Percentiles rank a stretch among this genome's conserved stretches.
phyloP scores from a whole-genome alignment of 2,797 vertebrate genomes.

The Macrochelys suwanniensis region DNA sequence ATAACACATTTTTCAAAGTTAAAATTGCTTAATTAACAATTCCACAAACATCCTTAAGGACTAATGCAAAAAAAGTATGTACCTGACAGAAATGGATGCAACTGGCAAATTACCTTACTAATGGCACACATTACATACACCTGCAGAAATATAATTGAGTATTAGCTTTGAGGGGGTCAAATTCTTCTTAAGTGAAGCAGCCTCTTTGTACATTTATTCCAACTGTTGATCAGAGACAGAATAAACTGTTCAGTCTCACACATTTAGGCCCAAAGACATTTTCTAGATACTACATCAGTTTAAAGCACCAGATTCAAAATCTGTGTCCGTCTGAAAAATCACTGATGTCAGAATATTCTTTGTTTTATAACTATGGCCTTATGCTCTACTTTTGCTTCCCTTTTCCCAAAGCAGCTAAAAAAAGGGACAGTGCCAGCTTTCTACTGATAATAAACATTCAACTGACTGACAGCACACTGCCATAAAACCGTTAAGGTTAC shows the following conservation, averaged over 20 bases:
- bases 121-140: conserved; percentile 84
- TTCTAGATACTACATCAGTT: conserved; percentile 46
- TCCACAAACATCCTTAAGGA: conserved; percentile 82
- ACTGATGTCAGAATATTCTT: neutral
- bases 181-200: conserved; percentile 79
- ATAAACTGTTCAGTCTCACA: conserved; percentile 60
- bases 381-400: conserved; percentile 41
- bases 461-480: conserved; percentile 53
- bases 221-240: conserved; percentile 74
- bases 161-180: conserved; percentile 83
- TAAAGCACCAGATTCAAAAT: conserved; percentile 61
- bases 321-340: conserved; percentile 25
- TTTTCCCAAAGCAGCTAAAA: conserved; percentile 45
- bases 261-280: conserved; percentile 61
- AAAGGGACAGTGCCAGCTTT: conserved; percentile 59
- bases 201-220: conserved; percentile 76
- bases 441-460: conserved; percentile 45
- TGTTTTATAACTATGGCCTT: neutral
- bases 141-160: conserved; percentile 84
- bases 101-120: conserved; percentile 86
- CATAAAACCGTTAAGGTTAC: conserved; percentile 50
- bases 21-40: conserved; percentile 78
- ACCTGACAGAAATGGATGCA: conserved; percentile 85
- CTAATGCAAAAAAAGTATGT: conserved; percentile 84
- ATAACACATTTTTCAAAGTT: conserved; percentile 8